phyloP scores from a whole-genome alignment of 2,888 invertebrate genomes.

The Chironomus tentans region DNA sequence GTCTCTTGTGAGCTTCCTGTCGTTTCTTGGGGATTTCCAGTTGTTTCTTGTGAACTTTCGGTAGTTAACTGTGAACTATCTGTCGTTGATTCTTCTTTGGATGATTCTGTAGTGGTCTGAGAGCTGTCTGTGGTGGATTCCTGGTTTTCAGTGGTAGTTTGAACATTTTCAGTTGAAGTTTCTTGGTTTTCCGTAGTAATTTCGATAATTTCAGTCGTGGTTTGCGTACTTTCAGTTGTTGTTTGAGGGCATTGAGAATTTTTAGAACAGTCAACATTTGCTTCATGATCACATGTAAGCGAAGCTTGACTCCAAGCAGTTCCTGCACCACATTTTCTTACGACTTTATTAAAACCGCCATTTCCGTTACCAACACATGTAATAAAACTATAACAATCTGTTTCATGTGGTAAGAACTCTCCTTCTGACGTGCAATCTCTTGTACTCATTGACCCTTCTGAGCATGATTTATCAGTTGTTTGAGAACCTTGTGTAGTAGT shows the following conservation, averaged over 20 bases:
- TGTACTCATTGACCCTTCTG: constrained; percentile 36
- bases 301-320: constrained; percentile 51
- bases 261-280: constrained; percentile 32
- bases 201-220: background rate
- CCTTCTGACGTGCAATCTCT: constrained; percentile 38
- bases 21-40: too few relatives aligned
- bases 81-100: background rate
- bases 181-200: background rate
- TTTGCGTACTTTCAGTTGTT: background rate
- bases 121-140: constrained; percentile 27
- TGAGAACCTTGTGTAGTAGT: constrained; percentile 25
- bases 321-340: constrained; percentile 46
- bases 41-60: background rate
- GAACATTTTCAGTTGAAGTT: background rate
- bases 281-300: constrained; percentile 44
- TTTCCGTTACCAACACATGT: too few relatives aligned
- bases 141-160: background rate
- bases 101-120: constrained; percentile 18
- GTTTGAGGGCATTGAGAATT: background rate
- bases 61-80: background rate
- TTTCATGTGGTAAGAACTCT: too few relatives aligned
- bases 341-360: too few relatives aligned
- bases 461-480: background rate
- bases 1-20: background rate
- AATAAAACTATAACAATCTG: too few relatives aligned